Percentiles rank a stretch among this genome's conserved stretches.
Evolutionary conservation across 2,113 vertebrate species (phyloP).

Genomic region (Loxodonta africana): DNA sequence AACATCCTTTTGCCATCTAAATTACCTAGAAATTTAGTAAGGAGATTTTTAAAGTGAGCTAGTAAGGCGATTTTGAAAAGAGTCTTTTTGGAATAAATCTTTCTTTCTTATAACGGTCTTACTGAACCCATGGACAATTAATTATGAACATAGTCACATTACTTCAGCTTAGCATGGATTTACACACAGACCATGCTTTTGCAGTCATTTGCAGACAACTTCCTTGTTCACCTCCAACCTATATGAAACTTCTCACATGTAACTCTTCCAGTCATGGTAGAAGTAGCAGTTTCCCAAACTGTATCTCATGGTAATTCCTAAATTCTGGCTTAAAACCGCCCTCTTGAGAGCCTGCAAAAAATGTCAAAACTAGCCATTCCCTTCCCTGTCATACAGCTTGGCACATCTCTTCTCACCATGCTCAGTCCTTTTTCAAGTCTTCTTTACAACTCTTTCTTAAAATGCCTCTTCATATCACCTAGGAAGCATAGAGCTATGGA

Average conservation of each 20-base stretch:
- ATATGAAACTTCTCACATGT: neutral
- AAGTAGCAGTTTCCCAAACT: neutral
- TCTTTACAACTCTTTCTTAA: constrained; percentile 22
- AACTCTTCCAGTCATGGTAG: neutral
- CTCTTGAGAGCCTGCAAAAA: neutral
- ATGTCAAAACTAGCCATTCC: neutral
- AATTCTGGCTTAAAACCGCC: constrained; percentile 9
- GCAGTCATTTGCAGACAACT: constrained; percentile 6
- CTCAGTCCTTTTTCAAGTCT: neutral
- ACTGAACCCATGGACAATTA: neutral
- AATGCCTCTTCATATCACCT: neutral
- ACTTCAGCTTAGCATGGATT: neutral
- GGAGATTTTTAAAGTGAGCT: neutral
- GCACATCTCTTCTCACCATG: neutral
- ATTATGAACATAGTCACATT: neutral
- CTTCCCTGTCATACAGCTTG: neutral
- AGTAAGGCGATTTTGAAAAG: neutral
- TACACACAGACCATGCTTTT: neutral
- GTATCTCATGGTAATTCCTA: neutral
- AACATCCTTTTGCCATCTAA: neutral
- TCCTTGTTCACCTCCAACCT: neutral
- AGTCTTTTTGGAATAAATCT: neutral
- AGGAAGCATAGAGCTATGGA: neutral
- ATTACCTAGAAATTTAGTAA: constrained; percentile 23
- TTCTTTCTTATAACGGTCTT: neutral